Base-by-base conservation (phyloP, 2,797 vertebrate genomes). In the Schizothorax lantsangensis region DNA sequence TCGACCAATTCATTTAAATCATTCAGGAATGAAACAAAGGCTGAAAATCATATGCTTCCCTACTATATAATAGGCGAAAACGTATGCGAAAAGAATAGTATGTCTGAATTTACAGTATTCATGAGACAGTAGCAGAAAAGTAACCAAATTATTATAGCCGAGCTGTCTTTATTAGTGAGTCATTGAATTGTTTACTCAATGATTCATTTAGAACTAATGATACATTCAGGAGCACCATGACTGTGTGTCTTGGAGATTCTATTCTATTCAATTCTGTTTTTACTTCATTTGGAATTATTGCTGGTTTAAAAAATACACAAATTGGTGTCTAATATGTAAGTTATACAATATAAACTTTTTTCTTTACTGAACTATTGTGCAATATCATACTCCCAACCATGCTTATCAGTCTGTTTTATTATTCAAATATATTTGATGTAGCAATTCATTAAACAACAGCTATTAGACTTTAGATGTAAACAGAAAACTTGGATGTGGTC, bases 171-270 rank as follows among this genome's bases (percentile, higher is more conserved):
- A 62, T 26, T 14, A 78, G 2, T 38, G 52, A 79, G 52, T 59
- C 36, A 79, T 40, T 79, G 33, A 57, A 79, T 79, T 23, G 8
- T n/a, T 79, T 40, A 79, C 52, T 40, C 6, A 77, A 77, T 21
- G 4, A 38, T 78, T 78, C 21, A 40, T 36, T 78, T 5, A 59
- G 17, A 57, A 59, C 21, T 14, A n/a, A 33, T 49, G 3, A 40
- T 40, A 38, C 0, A 57, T n/a, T 78, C 11, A 78, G 33, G 75
- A 36, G 19, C 3, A 1, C 49, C 11, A 23, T 38, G 49, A 57
- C 9, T 77, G 47, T 68, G 64, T 74, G 43, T 47, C 14, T 47
- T 45, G 43, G n/a, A 26, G 6, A 47, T 36, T 52, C 10, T 9
- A 26, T 75, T 52, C 10, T 2, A 15, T 75, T 75, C 0, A 17